Conservation (phyloP, 2,797 vertebrate genomes). For the Sebastes taczanowskii region DNA sequence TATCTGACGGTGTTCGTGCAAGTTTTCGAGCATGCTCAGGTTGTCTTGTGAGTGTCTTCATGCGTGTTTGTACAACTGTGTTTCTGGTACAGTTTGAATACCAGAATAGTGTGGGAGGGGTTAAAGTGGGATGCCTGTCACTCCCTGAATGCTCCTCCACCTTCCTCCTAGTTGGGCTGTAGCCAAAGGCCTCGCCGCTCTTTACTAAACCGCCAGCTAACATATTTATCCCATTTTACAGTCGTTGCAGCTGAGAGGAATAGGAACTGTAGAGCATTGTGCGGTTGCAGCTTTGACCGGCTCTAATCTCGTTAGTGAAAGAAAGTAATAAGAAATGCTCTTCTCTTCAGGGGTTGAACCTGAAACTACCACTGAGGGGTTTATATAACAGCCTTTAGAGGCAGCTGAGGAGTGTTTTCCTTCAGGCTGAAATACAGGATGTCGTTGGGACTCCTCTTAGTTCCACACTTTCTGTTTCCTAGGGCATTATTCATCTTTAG, state of each 20-base stretch:
- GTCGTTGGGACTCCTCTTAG: background rate
- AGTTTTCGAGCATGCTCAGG: too few species aligned
- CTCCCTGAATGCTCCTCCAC: constrained; percentile 44
- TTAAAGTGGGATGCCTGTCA: constrained; percentile 25
- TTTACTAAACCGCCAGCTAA: constrained; percentile 31
- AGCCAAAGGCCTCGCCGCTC: constrained; percentile 23
- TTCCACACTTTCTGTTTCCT: background rate
- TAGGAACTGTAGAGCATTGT: constrained; percentile 50
- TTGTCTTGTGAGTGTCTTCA: background rate
- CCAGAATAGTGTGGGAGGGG: constrained; percentile 2
- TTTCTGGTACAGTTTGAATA: background rate
- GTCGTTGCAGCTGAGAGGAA: constrained; percentile 14
- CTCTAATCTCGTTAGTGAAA: constrained; percentile 61
- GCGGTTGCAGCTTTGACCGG: constrained; percentile 9
- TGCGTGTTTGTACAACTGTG: background rate
- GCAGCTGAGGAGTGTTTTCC: constrained; percentile 16
- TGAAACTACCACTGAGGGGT: constrained; percentile 20
- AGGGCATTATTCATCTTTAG: background rate
- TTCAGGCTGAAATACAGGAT: constrained; percentile 7
- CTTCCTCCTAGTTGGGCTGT: constrained; percentile 30
- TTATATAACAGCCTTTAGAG: constrained; percentile 6
- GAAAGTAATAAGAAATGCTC: constrained; percentile 24
- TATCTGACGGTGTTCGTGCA: background rate
- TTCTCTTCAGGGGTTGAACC: constrained; percentile 24
- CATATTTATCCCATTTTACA: constrained; percentile 58